These are phyloP conservation scores for Cliona cf. orientalis DNA, from an alignment of 37 sponge, comb jelly and placozoan genomes.

Conservation along the genomic window DNA sequence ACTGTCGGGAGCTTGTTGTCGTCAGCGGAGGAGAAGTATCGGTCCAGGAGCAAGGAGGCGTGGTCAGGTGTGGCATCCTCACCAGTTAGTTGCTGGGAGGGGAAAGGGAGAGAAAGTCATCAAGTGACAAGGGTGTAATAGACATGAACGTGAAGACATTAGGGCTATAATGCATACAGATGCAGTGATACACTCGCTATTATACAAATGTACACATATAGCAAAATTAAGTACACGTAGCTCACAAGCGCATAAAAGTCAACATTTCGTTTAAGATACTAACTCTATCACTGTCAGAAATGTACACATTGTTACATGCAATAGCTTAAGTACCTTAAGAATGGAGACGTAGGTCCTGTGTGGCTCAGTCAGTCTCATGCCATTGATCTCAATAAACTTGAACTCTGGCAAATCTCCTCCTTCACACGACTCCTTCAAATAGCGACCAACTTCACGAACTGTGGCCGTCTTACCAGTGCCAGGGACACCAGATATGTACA, in stretches of 20 bases:
- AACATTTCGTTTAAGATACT: too few relatives aligned
- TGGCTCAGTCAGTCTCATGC: slow-evolving; percentile 87
- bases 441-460: slow-evolving; percentile 73
- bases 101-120: not conserved
- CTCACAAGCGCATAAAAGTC: too few relatives aligned
- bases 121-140: not conserved
- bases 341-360: slow-evolving; percentile 63
- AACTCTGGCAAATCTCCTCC: slow-evolving; percentile 63
- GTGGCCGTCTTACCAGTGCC: slow-evolving; percentile 99
- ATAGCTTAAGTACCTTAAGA: slow-evolving; percentile 59
- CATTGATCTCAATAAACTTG: slow-evolving; percentile 92
- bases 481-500: slow-evolving; percentile 96
- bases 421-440: slow-evolving; percentile 57
- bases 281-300: too few relatives aligned
- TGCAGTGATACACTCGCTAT: too few relatives aligned
- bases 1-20: slow-evolving; percentile 48
- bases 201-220: too few relatives aligned
- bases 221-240: too few relatives aligned
- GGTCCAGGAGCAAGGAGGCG: slow-evolving; percentile 67
- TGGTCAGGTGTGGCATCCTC: slow-evolving; percentile 66
- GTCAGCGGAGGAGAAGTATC: slow-evolving; percentile 49
- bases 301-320: too few relatives aligned
- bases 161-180: too few relatives aligned
- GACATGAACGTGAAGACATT: too few relatives aligned
- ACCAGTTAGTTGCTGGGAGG: slow-evolving; percentile 85